A percentile compares a stretch with the other conserved stretches of the same genome.
Evolutionary conservation across 2,888 invertebrate species (phyloP).

Genomic region (Halocaridina rubra): DNA sequence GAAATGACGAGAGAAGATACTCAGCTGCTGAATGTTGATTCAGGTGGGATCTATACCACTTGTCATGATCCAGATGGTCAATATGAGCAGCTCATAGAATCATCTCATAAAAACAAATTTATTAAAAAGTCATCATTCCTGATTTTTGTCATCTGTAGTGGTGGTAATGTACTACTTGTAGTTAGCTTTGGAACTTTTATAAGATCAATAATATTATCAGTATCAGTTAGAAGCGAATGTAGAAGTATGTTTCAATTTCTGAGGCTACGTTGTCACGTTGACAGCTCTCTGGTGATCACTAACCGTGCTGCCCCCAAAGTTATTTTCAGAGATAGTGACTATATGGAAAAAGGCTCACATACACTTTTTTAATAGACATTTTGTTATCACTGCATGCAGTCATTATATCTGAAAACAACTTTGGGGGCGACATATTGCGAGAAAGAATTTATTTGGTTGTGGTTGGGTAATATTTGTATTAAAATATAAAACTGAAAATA

Average conservation of each 20-base stretch:
- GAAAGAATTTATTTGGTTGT: not conserved
- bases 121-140: not conserved
- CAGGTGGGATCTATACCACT: not conserved
- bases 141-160: slow-evolving; percentile 23
- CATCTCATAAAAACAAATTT: not conserved
- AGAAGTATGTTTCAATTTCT: not conserved
- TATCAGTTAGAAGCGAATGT: slow-evolving; percentile 2
- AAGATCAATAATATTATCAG: not conserved
- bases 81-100: not conserved
- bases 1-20: slow-evolving; percentile 9
- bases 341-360: not conserved
- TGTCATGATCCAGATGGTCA: not conserved
- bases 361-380: not conserved
- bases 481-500: too few relatives aligned
- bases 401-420: slow-evolving; percentile 33
- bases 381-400: not conserved
- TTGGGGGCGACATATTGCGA: slow-evolving; percentile 43
- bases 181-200: not conserved
- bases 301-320: slow-evolving; percentile 43
- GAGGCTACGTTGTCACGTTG: not conserved
- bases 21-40: not conserved
- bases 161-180: not conserved
- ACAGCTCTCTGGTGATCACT: not conserved
- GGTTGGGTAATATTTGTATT: not conserved
- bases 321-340: slow-evolving; percentile 41